Base-by-base conservation (phyloP, 2,113 vertebrate species). In the Solea solea region DNA sequence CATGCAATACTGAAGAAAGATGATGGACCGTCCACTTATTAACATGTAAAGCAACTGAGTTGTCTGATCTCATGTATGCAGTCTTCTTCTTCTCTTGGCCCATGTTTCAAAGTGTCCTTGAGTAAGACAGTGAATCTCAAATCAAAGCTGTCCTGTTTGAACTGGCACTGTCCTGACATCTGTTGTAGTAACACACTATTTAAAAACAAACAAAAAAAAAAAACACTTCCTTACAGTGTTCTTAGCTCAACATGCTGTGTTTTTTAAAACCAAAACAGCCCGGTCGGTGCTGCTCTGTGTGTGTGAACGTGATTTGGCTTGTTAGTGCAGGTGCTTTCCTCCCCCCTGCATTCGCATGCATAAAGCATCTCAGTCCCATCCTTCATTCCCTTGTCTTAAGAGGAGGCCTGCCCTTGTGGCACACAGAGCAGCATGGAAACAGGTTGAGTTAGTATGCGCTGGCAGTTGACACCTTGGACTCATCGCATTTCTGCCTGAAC, bases 341-440 rank as follows among this genome's bases (percentile, higher is more conserved):
- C 72, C 52, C 52, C 5, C 34, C 59, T 79, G 64, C 81, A 64
- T 88, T 83, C 72, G 74, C 86, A 91, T 88, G 80, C 88, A 90
- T 88, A 78, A 91, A 73, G 81, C 74, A 88, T 87, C 52, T 62
- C 77, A 39, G 69, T 7, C 60, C 67, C 82, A 81, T 82, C 76
- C 86, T 79, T 87, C 81, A 84, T 74, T 87, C 76, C 66, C 83
- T 69, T 81, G 74, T 88, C 85, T 90, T 82, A 86, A 88, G 81
- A 85, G 84, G 69, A 86, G 75, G 67, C 67, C 62, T 67, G 69
- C 65, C 78, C 75, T 64, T 13, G 9, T 71, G 73, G 70, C 84
- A 87, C 55, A 42, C 28, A 45, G 64, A 76, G 78, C 82, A 77
- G 70, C 70, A 53, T 67, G 69, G 67, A 81, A 76, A 74, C 78